Evolutionary conservation across 2,797 vertebrate species (phyloP), one percentile per base, ranked within the genome.

Genomic region (Trematocara caparti): DNA sequence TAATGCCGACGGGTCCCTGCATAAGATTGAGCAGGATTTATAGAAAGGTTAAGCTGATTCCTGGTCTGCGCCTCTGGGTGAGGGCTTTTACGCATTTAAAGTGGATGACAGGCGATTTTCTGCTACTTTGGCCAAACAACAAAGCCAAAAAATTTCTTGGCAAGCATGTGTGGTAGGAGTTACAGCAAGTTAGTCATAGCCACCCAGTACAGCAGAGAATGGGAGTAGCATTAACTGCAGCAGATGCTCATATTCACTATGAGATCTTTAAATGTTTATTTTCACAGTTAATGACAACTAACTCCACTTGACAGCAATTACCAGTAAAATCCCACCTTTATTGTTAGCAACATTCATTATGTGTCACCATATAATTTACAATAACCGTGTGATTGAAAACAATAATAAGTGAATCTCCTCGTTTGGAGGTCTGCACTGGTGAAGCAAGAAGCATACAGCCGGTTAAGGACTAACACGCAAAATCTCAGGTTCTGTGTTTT

Each of bases 91-190:
- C 79, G 83, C 49, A 9, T 83, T 85, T 81, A 85, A 83, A 92
- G 88, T 88, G 76, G 88, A 89, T 89, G 86, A 87, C 79, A 77
- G 79, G 21, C 19, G 57, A 83, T 89, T 90, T 92, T 88, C 78
- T 87, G 90, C 80, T 84, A 74, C 88, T 87, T 84, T 73, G 75
- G 79, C 86, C 81, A 81, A 92, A 90, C 84, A 89, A 88, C 80
- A 75, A 84, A 90, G 83, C 82, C 78, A 62, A 78, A 91, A 69
- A 3, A 27, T 83, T 85, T 80, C 81, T 89, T 86, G 86, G 83
- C 86, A 83, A 59, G 80, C 71, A 32, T 62, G 50, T 71, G 76
- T 43, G 49, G 71, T 71, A 43, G 76, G 79, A 88, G 79, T 79
- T 84, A 89, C 76, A 88, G 79, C 80, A 84, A 88, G 78, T 87